Conservation (phyloP, 2,888 invertebrate species). For the Andricus curvator region DNA sequence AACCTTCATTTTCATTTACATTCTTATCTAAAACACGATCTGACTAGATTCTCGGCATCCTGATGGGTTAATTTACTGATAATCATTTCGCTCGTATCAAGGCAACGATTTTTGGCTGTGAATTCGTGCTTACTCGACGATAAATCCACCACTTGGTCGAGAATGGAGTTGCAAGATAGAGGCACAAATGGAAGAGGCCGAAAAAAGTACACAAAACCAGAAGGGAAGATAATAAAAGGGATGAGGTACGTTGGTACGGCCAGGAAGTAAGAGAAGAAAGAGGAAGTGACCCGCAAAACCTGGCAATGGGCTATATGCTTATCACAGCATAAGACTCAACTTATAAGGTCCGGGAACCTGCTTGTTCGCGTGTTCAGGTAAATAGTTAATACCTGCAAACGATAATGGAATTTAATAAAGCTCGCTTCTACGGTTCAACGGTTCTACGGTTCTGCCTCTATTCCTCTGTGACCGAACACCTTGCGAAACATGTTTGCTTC, state of each 20-base stretch:
- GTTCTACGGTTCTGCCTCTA: conserved; percentile 40
- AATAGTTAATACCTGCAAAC: conserved; percentile 57
- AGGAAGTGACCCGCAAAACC: not conserved
- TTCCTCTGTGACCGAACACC: conserved; percentile 31
- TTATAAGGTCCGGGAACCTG: not conserved
- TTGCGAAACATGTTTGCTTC: conserved; percentile 39
- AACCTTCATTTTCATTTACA: not conserved
- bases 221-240: not conserved
- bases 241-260: not conserved
- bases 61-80: conserved; percentile 25
- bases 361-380: conserved; percentile 53
- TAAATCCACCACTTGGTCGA: conserved; percentile 32
- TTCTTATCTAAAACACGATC: conserved; percentile 25
- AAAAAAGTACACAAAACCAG: conserved; percentile 23
- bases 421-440: conserved; percentile 48
- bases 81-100: conserved; percentile 1
- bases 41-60: not conserved
- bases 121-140: conserved; percentile 39
- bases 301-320: conserved; percentile 9
- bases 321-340: not conserved
- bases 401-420: conserved; percentile 66
- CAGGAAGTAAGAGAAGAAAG: not conserved
- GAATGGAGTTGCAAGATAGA: conserved; percentile 27
- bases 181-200: conserved; percentile 14
- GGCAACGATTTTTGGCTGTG: conserved; percentile 33